Evolutionary conservation across 2,888 invertebrate species (phyloP).

Genomic region (Platerodrilus igneus): DNA sequence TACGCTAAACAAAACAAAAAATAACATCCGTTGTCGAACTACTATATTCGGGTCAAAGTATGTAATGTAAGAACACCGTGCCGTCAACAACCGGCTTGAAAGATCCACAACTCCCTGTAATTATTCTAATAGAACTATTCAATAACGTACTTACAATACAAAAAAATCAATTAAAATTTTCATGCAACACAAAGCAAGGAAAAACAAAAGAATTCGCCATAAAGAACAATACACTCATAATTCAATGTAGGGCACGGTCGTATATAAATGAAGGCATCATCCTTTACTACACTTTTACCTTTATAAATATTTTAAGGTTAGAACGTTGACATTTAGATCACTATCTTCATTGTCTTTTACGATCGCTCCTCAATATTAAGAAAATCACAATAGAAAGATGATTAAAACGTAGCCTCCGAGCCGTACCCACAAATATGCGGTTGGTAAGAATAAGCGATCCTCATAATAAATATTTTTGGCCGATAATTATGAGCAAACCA

Average conservation of each 20-base stretch:
- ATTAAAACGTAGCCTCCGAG: too few relatives aligned
- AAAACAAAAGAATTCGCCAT: constrained; percentile 1
- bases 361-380: constrained; percentile 11
- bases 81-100: too few relatives aligned
- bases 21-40: too few relatives aligned
- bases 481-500: too few relatives aligned
- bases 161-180: constrained; percentile 2
- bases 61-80: too few relatives aligned
- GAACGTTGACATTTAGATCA: constrained; percentile 27
- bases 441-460: too few relatives aligned
- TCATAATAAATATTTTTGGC: too few relatives aligned
- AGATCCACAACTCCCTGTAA: too few relatives aligned
- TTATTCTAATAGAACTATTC: constrained; percentile 1
- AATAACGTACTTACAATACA: background rate
- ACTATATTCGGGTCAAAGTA: too few relatives aligned
- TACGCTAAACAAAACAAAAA: too few relatives aligned
- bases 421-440: too few relatives aligned
- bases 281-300: constrained; percentile 32
- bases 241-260: constrained; percentile 26
- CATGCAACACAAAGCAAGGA: constrained; percentile 1
- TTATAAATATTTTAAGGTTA: constrained; percentile 35
- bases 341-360: constrained; percentile 21
- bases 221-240: constrained; percentile 14
- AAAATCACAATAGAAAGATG: constrained; percentile 20
- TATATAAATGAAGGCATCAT: constrained; percentile 26